Evolutionary conservation across 2,888 invertebrate genomes (phyloP), one percentile per base, ranked within the genome.

Genomic region (Tenthredo mesomela): DNA sequence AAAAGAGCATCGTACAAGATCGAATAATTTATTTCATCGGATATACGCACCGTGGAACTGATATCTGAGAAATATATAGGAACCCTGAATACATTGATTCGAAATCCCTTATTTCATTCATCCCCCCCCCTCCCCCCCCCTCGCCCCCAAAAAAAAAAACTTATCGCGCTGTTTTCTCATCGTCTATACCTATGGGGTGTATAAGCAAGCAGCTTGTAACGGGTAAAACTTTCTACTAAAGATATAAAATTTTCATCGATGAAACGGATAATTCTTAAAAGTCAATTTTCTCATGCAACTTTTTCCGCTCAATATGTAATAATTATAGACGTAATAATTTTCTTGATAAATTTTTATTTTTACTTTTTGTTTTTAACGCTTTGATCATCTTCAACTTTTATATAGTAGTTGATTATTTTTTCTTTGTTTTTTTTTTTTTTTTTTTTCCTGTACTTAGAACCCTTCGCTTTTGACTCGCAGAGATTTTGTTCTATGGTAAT

Each of bases 51-150:
- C 21, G 25, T 29, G 4, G 71, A 40, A 71, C 2, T 40, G 40
- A 43, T 70, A 43, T 70, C 9, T 70, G 18, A 71, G 18, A 71
- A 70, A 29, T 18, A 70, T 4, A n/a, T n/a, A 29, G 29, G 1
- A 70, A 21, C 37, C 37, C 33, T n/a, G 33, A 37, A 70, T 70
- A 73, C 71, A 73, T 73, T 43, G 71, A 43, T 73, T 73, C 10
- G 12, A 73, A 73, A 43, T 71, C 10, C 40, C 71, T 40, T 71
- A 43, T 40, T 71, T 37, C 43, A 71, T 37, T 37, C 33, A 15
- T 37, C 37, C 18, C 37, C 15, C n/a, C 29, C n/a, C n/a, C n/a
- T n/a, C n/a, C n/a, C n/a, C n/a, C n/a, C n/a, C n/a, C n/a, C n/a
- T n/a, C n/a, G n/a, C n/a, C n/a, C n/a, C n/a, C n/a, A n/a, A n/a